Evolutionary conservation across 2,113 vertebrate genomes (phyloP).

Genomic region (Lipotes vexillifer): DNA sequence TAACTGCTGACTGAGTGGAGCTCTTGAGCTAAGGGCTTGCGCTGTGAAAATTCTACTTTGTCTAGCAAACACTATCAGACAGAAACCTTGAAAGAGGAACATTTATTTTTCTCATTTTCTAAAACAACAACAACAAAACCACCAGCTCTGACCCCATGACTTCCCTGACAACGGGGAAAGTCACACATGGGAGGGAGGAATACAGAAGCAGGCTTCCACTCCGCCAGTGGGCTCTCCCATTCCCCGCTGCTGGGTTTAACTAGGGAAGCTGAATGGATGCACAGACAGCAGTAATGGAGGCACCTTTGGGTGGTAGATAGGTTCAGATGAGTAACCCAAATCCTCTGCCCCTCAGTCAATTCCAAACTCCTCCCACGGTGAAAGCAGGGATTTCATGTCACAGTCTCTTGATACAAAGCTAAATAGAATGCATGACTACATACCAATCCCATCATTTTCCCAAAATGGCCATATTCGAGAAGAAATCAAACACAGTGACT

Average conservation of each 20-base stretch:
- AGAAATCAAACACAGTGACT: neutral
- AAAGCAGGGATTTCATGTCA: neutral
- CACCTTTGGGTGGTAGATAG: neutral
- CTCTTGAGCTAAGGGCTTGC: slow-evolving; percentile 78
- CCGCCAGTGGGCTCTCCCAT: slow-evolving; percentile 59
- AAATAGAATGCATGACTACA: neutral
- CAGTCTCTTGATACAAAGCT: neutral
- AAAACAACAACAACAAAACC: neutral
- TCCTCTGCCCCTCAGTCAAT: neutral
- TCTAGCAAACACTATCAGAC: slow-evolving; percentile 81
- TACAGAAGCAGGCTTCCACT: slow-evolving; percentile 61
- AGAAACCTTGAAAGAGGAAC: slow-evolving; percentile 78
- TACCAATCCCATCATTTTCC: neutral
- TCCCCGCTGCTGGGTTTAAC: neutral
- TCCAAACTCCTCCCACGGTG: neutral
- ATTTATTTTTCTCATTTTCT: slow-evolving; percentile 76
- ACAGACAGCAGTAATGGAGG: neutral
- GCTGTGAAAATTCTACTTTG: slow-evolving; percentile 81
- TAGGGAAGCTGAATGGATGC: neutral
- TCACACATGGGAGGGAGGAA: slow-evolving; percentile 62
- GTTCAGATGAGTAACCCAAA: neutral
- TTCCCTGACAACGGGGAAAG: slow-evolving; percentile 71
- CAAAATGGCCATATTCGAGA: neutral
- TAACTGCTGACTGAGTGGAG: slow-evolving; percentile 81
- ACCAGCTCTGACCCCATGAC: slow-evolving; percentile 71